Base-by-base conservation (phyloP, 2,888 invertebrate genomes). In the Mycalesis mineus region DNA sequence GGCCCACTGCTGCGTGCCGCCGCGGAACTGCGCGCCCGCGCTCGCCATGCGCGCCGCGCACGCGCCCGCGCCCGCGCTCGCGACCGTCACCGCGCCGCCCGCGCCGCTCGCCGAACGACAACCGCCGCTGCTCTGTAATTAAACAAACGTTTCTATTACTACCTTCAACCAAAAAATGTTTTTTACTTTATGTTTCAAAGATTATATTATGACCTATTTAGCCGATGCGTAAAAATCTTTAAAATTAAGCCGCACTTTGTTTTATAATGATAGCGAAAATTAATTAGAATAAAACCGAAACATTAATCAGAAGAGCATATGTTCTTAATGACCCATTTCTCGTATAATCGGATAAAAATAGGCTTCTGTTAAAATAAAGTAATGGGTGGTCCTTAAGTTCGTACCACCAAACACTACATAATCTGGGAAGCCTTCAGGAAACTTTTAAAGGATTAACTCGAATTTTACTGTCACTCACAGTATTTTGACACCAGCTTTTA, bases 21-120 rank as follows among this genome's bases (percentile, higher is more conserved):
- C 88, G 85, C 88, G 88, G 82, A 70, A 87, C 79, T 88, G 87
- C 67, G 86, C 86, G 79, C 88, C 87, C 68, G 91, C 84, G 91
- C 88, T 80, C 80, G 91, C 82, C 90, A 90, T 83, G 86, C 91
- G 82, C 88, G 89, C 78, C 74, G 88, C 84, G 88, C 90, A 83
- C 87, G 86, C 80, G 84, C 89, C 80, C 77, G 84, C 82, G 83
- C 87, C 78, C 80, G 75, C 81, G 88, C 80, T 74, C 75, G 89
- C 84, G 84, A 87, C 75, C 75, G 88, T 82, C 81, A 85, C 72
- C 77, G 90, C 80, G 82, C 84, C 79, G 88, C 91, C 76, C 80
- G 82, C 71, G 76, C 87, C 74, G 74, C 81, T 80, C 56, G 84
- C 75, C 50, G 84, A 82, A 73, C 88, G 86, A 84, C 88, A 88